Evolutionary conservation across 2,888 invertebrate species (phyloP).

Genomic region (Himalopsyche kuldschensis): DNA sequence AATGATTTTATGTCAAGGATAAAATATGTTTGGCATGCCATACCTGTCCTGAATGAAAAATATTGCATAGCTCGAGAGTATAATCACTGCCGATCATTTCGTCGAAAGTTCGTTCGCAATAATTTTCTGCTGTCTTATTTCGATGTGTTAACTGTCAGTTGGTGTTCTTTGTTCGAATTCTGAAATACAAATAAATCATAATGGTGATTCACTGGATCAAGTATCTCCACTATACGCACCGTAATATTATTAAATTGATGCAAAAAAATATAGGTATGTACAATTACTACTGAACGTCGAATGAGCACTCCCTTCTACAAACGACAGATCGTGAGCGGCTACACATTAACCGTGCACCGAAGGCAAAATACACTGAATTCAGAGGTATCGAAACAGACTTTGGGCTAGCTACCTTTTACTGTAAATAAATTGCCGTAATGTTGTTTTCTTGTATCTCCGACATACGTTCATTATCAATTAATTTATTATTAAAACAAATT

Average conservation of each 20-base stretch:
- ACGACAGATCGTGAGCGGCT: not conserved
- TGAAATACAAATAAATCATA: not conserved
- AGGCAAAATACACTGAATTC: not conserved
- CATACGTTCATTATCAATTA: not conserved
- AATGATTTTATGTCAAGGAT: not conserved
- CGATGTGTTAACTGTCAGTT: not conserved
- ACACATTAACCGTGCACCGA: not conserved
- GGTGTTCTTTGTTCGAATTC: not conserved
- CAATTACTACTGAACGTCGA: not conserved
- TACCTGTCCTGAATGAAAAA: conserved; percentile 87
- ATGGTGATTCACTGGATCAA: not conserved
- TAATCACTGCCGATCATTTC: conserved; percentile 83
- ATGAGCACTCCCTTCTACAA: not conserved
- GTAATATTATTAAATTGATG: not conserved
- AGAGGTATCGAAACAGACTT: not conserved
- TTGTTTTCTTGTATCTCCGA: not conserved
- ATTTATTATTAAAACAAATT: not conserved
- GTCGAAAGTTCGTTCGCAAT: not conserved
- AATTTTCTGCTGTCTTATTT: not conserved
- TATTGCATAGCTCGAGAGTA: conserved; percentile 82
- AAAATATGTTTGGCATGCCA: not conserved
- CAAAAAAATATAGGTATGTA: not conserved
- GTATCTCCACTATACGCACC: not conserved
- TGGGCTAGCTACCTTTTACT: conserved; percentile 17
- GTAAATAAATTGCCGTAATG: conserved; percentile 34